phyloP scores from a whole-genome alignment of 2,113 vertebrate genomes.

The Corydoras sp. region DNA sequence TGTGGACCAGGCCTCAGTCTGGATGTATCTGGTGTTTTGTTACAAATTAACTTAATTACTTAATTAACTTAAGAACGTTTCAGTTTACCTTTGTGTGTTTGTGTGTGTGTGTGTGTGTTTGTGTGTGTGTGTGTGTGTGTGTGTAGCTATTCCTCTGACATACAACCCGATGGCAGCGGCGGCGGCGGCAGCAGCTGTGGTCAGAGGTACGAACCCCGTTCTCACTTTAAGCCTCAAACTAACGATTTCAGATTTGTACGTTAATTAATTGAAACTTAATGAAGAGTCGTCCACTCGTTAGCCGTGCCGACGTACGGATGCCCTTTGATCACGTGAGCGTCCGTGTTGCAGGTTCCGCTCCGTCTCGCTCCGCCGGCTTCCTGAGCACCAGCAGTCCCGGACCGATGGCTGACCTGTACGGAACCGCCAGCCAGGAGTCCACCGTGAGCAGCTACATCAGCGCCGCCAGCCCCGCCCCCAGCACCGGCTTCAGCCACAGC shows the following conservation, averaged over 20 bases:
- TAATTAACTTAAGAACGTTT: too few relatives aligned
- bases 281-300: too few relatives aligned
- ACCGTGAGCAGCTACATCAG: constrained; percentile 98
- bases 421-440: constrained; percentile 90
- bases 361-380: constrained; percentile 91
- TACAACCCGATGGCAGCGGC: constrained; percentile 96
- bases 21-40: too few relatives aligned
- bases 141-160: constrained; percentile 89
- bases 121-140: constrained; percentile 43
- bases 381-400: constrained; percentile 96
- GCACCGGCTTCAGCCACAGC: constrained; percentile 93
- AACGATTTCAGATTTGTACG: too few relatives aligned
- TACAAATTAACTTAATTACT: too few relatives aligned
- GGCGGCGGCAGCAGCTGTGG: constrained; percentile 84
- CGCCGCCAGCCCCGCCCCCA: constrained; percentile 92
- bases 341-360: constrained; percentile 75
- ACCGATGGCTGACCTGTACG: constrained; percentile 96
- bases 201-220: constrained; percentile 69
- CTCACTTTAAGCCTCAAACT: neutral
- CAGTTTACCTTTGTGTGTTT: too few relatives aligned
- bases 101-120: constrained; percentile 14
- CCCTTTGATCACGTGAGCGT: too few relatives aligned
- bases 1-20: too few relatives aligned
- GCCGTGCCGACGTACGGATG: too few relatives aligned
- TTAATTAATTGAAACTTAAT: too few relatives aligned